Conservation (phyloP, 2,113 vertebrate genomes). For the Daphoenositta chrysoptera region DNA sequence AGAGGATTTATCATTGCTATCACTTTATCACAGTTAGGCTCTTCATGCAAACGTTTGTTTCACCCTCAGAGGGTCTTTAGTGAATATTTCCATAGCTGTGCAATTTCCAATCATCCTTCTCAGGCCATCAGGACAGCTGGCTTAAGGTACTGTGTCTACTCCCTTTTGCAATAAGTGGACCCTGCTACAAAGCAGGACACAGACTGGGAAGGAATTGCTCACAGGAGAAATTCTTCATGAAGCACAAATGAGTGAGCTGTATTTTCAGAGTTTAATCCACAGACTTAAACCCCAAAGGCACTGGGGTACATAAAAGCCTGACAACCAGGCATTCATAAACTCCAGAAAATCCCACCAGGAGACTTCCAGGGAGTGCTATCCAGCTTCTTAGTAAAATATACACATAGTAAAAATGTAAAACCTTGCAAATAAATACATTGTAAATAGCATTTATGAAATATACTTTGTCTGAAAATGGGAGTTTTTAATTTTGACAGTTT, state of each 20-base stretch:
- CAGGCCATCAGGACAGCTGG: not conserved
- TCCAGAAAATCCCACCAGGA: not conserved
- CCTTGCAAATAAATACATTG: not conserved
- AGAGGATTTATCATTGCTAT: not conserved
- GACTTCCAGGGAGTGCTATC: not conserved
- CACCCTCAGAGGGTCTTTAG: not conserved
- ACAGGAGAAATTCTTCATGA: not conserved
- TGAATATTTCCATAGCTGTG: not conserved
- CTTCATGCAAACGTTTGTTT: not conserved
- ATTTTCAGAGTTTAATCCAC: constrained; percentile 9
- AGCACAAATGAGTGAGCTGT: not conserved
- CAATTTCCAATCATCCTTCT: not conserved
- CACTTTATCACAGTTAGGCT: not conserved
- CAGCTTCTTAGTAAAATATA: not conserved
- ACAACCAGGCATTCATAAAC: not conserved
- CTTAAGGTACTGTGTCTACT: not conserved
- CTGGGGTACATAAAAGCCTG: not conserved
- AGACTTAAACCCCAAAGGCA: not conserved
- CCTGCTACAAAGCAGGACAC: not conserved
- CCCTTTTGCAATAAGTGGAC: not conserved
- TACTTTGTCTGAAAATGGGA: not conserved
- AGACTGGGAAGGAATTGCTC: not conserved
- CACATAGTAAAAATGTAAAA: not conserved
- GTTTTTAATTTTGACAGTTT: not conserved
- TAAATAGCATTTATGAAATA: not conserved